Percentiles rank a stretch among this genome's conserved stretches.
Evolutionary conservation across 2,888 invertebrate genomes (phyloP).

Genomic region (Acanthococcus lagerstroemiae): DNA sequence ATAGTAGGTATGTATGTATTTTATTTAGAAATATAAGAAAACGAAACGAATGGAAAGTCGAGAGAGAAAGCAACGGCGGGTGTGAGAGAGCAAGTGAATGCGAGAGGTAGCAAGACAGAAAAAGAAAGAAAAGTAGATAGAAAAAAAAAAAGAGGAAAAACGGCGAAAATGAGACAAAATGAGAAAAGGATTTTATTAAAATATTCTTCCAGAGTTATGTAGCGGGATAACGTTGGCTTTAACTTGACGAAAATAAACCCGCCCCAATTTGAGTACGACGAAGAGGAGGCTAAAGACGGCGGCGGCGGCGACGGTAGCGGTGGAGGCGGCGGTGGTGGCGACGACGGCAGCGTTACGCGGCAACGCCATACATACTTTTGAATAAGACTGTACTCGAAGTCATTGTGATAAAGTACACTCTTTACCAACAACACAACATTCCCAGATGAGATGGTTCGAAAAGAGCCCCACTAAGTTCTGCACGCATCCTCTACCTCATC

Average conservation of each 20-base stretch:
- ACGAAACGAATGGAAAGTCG: no score
- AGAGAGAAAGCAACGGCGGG: background rate
- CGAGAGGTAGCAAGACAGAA: background rate
- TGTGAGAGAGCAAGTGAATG: background rate
- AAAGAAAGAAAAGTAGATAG: background rate
- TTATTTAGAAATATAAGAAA: no score
- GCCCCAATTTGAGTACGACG: constrained; percentile 26
- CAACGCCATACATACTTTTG: constrained; percentile 21
- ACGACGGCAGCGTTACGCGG: constrained; percentile 1
- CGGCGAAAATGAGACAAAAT: constrained; percentile 35
- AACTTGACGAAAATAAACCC: constrained; percentile 30
- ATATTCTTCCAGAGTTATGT: constrained; percentile 34
- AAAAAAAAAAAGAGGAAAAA: constrained; percentile 14
- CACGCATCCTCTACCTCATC: constrained; percentile 40
- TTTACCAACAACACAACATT: constrained; percentile 34
- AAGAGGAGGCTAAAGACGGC: background rate
- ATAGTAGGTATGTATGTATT: no score
- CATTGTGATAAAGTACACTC: constrained; percentile 31
- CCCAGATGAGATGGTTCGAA: constrained; percentile 30
- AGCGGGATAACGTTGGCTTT: background rate
- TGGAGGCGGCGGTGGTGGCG: constrained; percentile 33
- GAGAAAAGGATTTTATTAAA: constrained; percentile 37
- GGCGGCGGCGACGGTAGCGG: constrained; percentile 32
- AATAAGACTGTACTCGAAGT: constrained; percentile 26
- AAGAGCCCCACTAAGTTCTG: constrained; percentile 33